These are phyloP conservation scores for Ormia ochracea DNA, from an alignment of 2,888 invertebrate genomes.

Conservation along the genomic window DNA sequence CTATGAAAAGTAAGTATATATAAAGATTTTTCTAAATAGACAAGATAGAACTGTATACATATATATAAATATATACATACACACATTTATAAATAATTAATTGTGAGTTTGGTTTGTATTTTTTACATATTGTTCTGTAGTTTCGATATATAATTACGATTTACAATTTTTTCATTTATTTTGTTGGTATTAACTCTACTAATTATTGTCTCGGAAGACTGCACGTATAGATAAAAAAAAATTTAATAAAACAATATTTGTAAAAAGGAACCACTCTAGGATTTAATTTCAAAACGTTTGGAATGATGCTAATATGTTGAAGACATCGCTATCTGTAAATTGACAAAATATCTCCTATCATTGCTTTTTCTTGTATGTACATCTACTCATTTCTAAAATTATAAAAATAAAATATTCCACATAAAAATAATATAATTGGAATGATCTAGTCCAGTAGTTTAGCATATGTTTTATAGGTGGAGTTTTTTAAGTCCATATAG, in stretches of 20 bases:
- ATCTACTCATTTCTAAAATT: conserved; percentile 4
- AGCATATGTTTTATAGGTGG: conserved; percentile 44
- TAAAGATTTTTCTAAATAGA: background rate
- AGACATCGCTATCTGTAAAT: conserved; percentile 12
- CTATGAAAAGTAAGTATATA: conserved; percentile 9
- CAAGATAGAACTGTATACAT: background rate
- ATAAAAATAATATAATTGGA: conserved; percentile 38
- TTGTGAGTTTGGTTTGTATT: background rate
- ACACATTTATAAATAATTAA: background rate
- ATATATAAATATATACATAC: background rate
- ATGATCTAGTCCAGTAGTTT: conserved; percentile 26
- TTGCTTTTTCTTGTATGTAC: background rate
- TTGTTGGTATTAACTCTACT: conserved; percentile 65
- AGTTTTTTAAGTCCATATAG: conserved; percentile 33
- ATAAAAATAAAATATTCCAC: conserved; percentile 36
- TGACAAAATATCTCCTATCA: conserved; percentile 12
- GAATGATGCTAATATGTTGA: conserved; percentile 7
- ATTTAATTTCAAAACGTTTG: conserved; percentile 21
- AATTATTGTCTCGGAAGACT: conserved; percentile 75
- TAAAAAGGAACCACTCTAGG: conserved; percentile 44
- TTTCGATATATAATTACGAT: conserved; percentile 20
- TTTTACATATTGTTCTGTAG: conserved; percentile 10
- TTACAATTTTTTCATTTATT: background rate
- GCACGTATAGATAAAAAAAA: conserved; percentile 54
- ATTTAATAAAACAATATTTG: conserved; percentile 34